Base-by-base conservation (phyloP, 2,113 vertebrate genomes). In the Phasianus colchicus region DNA sequence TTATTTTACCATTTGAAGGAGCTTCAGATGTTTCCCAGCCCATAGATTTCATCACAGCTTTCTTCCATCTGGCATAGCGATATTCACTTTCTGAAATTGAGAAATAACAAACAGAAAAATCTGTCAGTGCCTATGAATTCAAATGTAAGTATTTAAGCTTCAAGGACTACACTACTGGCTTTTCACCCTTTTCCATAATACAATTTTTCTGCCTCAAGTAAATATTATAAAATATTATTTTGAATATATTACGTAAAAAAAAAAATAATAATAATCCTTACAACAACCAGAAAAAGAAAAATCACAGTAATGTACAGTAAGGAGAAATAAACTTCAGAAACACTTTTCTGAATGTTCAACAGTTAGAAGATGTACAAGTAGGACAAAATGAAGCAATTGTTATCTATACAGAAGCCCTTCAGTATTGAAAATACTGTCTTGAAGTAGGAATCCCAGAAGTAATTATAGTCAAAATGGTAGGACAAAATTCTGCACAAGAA, bases 61-160 rank as follows among this genome's bases (percentile, higher is more conserved):
- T 99, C 97, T 99, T 99, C 99, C 99, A 99, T 1, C 98, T 99
- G 75, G 98, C 98, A 71, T 98, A 99, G 81, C 99, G 99, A 96
- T 97, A 98, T 94, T 99, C 99, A 18, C 99, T 99, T 98, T 99
- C 99, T 99, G 96, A 76, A 97, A 95, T 50, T 4, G 19, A 81
- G 50, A 88, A 88, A 86, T 36, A 17, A 32, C 30, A 76, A 91
- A 66, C 38, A 91, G n/a, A 84, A 83, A 91, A 85, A 45, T 30
- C 25, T 76, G 29, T 92, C 34, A 95, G 19, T 43, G 30, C 17
- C 36, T 9, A 66, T 6, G 29, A 89, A 70, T 36, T 47, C 11
- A 66, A 45, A 20, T 8, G 38, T 7, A 42, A 69, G 27, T 61
- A 70, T 47, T 86, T 66, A 83, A 69, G 84, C 83, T 87, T 45